Conservation (phyloP, 2,888 invertebrate species). For the Stenurella melanura region DNA sequence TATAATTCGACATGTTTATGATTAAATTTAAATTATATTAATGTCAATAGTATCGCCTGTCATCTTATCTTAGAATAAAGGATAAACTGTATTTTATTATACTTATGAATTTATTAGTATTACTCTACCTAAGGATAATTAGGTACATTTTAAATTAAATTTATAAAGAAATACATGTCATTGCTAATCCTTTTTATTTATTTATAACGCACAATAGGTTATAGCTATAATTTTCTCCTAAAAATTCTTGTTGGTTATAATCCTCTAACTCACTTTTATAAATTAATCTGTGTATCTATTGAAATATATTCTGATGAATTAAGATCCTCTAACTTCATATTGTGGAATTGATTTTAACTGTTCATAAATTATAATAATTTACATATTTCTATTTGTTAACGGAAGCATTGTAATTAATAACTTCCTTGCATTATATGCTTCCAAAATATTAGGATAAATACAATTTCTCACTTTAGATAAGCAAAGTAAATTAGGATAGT, state of each 20-base stretch:
- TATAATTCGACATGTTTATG: constrained; percentile 29
- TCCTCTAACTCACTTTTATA: neutral
- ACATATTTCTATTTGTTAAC: neutral
- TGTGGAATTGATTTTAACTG: neutral
- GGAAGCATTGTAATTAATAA: neutral
- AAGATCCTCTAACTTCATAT: neutral
- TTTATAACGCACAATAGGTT: neutral
- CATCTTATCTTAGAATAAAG: constrained; percentile 10
- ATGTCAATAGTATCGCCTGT: constrained; percentile 33
- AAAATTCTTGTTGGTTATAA: constrained; percentile 1
- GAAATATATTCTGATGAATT: constrained; percentile 3
- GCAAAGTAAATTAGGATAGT: too few species aligned
- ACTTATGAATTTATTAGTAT: constrained; percentile 13
- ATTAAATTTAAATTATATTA: constrained; percentile 27
- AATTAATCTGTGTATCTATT: neutral
- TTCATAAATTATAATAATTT: neutral
- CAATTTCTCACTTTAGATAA: too few species aligned
- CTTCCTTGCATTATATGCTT: neutral
- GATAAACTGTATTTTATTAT: constrained; percentile 27
- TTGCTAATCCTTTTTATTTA: constrained; percentile 16
- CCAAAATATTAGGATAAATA: neutral
- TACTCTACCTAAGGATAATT: constrained; percentile 18
- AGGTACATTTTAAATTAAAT: constrained; percentile 26
- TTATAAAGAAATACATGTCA: neutral
- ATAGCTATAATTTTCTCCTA: neutral